Percentiles rank a stretch among this genome's conserved stretches.
Conservation (phyloP, 2,797 vertebrate species). For the Avahi laniger region DNA sequence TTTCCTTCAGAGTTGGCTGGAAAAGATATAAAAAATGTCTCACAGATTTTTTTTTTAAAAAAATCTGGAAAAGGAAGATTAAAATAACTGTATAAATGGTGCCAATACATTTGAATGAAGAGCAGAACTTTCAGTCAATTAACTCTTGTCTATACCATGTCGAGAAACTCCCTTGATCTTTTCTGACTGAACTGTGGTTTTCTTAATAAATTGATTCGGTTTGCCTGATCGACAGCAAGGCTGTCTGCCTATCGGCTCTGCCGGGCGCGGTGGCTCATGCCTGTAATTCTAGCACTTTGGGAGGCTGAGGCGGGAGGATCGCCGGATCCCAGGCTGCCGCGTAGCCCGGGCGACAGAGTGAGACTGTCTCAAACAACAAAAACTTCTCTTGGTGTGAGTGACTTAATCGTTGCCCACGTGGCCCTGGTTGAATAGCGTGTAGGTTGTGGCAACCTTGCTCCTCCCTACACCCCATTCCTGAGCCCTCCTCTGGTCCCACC, state of each 20-base stretch:
- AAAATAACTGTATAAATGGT: not conserved
- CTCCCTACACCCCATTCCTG: not conserved
- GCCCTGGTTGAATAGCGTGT: too few relatives aligned
- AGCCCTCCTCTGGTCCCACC: not conserved
- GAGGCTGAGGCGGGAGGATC: not conserved
- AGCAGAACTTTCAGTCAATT: not conserved
- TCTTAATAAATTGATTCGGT: not conserved
- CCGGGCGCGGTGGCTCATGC: too few relatives aligned
- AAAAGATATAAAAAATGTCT: not conserved
- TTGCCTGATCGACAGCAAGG: not conserved
- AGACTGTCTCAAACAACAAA: not conserved
- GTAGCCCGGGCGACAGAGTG: too few relatives aligned
- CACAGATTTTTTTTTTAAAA: not conserved
- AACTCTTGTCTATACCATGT: not conserved
- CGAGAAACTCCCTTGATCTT: not conserved
- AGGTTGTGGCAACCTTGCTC: not conserved
- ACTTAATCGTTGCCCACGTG: not conserved
- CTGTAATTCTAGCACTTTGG: not conserved
- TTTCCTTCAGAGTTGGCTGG: slow-evolving; percentile 16
- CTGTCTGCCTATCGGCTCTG: too few relatives aligned
- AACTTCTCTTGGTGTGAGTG: not conserved
- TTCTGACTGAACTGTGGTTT: not conserved
- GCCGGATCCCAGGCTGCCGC: not conserved
- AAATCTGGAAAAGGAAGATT: not conserved
- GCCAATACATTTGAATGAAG: not conserved